These are phyloP conservation scores for Neofelis nebulosa DNA, from an alignment of 2,113 vertebrate species.

Conservation along the genomic window DNA sequence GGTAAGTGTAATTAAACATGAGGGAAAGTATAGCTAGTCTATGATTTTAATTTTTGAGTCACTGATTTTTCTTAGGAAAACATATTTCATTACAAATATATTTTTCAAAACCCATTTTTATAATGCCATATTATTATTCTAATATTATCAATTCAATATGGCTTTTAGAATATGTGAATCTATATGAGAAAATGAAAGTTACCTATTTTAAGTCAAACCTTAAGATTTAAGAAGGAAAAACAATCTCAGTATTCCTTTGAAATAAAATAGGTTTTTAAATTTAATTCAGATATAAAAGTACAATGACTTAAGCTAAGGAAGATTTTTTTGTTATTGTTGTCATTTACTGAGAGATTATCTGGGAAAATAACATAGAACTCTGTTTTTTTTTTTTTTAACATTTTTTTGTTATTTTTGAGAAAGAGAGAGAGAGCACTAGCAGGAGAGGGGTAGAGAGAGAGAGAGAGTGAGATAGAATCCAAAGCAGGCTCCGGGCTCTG, in stretches of 20 bases:
- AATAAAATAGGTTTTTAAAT: not conserved
- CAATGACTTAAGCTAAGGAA: not conserved
- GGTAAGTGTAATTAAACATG: not conserved
- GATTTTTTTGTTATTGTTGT: not conserved
- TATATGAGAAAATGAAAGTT: not conserved
- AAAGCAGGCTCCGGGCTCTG: too few species aligned
- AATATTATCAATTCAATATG: not conserved
- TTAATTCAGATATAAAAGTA: not conserved
- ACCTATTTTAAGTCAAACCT: not conserved
- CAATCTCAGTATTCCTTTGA: not conserved
- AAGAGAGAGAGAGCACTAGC: too few species aligned
- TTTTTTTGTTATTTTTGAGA: too few species aligned
- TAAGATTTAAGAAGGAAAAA: not conserved
- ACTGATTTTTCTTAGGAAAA: not conserved
- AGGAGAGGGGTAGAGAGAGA: too few species aligned
- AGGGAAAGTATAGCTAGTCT: not conserved
- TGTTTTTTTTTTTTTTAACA: too few species aligned
- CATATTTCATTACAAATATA: not conserved
- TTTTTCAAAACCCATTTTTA: not conserved
- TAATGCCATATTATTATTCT: not conserved
- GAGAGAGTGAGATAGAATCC: too few species aligned
- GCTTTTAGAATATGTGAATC: not conserved
- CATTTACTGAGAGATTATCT: not conserved
- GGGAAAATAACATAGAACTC: not conserved
- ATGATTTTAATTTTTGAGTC: not conserved